A percentile compares a stretch with the other conserved stretches of the same genome.
Conservation (phyloP, 2,797 vertebrate genomes). For the Halcyon leucocephala region DNA sequence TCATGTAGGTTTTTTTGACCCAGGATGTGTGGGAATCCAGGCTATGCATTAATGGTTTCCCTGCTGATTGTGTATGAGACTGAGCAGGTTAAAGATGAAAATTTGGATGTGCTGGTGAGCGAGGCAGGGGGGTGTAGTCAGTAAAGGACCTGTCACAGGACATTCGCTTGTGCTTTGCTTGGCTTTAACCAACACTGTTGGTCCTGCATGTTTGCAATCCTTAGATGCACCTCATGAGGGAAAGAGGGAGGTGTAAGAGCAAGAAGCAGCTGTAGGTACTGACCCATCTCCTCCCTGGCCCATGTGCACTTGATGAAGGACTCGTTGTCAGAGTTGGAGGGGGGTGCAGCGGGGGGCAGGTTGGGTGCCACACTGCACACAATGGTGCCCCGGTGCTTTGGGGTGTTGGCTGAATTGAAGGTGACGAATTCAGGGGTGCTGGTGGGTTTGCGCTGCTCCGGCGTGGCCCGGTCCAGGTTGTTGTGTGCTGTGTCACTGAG, state of each 20-base stretch:
- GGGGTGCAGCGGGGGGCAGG: constrained; percentile 81
- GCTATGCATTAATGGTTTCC: not conserved
- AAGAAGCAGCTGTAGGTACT: constrained; percentile 39
- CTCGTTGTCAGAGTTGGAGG: constrained; percentile 88
- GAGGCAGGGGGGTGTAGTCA: not conserved
- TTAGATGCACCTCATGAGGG: not conserved
- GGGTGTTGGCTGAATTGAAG: constrained; percentile 74
- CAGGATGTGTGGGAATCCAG: not conserved
- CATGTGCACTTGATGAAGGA: constrained; percentile 91
- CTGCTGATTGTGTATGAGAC: not conserved
- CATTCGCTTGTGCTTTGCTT: not conserved
- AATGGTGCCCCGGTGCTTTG: constrained; percentile 84
- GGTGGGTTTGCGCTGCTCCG: constrained; percentile 64
- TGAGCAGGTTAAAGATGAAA: not conserved
- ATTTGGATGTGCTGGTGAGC: not conserved
- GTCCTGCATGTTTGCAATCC: not conserved
- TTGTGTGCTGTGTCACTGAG: constrained; percentile 75
- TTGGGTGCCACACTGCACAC: constrained; percentile 98
- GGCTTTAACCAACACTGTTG: not conserved
- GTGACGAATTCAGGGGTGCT: constrained; percentile 75
- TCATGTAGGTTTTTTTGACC: not conserved
- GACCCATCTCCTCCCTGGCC: constrained; percentile 93
- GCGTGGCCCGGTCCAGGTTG: constrained; percentile 82
- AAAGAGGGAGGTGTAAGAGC: not conserved
- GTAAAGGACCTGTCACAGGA: not conserved